Percentiles rank a stretch among this genome's conserved stretches.
Conservation (phyloP, 2,113 vertebrate species). For the Rhizomys pruinosus region DNA sequence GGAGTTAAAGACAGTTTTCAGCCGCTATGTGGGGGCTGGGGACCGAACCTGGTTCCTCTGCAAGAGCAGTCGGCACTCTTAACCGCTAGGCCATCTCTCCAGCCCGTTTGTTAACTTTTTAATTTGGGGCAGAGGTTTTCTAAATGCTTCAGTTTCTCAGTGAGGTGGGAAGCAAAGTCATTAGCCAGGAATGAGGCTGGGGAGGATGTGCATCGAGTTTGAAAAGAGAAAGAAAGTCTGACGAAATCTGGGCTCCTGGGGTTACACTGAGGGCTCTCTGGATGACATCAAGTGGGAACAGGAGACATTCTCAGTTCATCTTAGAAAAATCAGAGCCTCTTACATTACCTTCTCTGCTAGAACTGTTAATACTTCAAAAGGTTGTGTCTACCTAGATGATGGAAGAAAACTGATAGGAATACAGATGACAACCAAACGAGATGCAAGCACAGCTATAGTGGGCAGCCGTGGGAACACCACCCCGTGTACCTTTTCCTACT, state of each 20-base stretch:
- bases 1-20: too few relatives aligned
- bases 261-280: too few relatives aligned
- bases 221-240: background rate
- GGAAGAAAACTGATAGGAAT: background rate
- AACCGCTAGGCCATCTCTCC: too few relatives aligned
- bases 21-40: too few relatives aligned
- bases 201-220: background rate
- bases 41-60: too few relatives aligned
- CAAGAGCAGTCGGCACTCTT: too few relatives aligned
- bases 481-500: constrained; percentile 59
- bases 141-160: background rate
- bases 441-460: background rate
- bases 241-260: background rate
- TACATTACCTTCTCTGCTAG: background rate
- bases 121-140: background rate
- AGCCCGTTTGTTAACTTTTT: background rate
- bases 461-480: background rate
- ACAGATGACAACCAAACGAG: background rate
- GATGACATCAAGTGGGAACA: rapidly evolving
- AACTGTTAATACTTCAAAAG: background rate
- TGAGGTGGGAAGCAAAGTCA: background rate
- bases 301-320: background rate
- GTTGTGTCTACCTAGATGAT: background rate
- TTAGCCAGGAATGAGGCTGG: background rate
- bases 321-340: constrained; percentile 41